phyloP scores from a whole-genome alignment of 1,140 invertebrate genomes.

The Colletes gigas region DNA sequence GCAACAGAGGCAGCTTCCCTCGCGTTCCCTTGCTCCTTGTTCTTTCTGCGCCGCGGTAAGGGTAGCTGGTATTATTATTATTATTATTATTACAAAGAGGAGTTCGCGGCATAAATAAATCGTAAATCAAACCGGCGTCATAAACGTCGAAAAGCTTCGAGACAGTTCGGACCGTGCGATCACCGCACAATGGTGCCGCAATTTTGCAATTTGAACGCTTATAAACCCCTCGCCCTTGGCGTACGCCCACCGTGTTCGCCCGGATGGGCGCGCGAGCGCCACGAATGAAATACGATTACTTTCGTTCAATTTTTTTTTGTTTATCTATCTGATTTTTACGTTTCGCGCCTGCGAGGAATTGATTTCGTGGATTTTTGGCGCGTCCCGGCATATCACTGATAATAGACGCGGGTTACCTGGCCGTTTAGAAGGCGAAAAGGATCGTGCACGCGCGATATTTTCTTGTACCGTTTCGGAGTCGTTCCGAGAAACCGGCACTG shows the following conservation, averaged over 20 bases:
- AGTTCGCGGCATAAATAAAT: constrained; percentile 78
- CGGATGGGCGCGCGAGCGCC: constrained; percentile 2
- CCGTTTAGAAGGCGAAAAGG: too few relatives aligned
- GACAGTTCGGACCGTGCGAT: constrained; percentile 71
- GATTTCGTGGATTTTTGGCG: constrained; percentile 27
- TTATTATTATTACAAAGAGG: constrained; percentile 72
- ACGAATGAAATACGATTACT: not conserved
- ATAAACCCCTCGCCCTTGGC: constrained; percentile 35
- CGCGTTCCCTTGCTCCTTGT: constrained; percentile 19
- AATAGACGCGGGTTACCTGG: not conserved
- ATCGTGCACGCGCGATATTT: too few relatives aligned
- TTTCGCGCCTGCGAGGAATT: not conserved
- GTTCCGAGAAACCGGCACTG: not conserved
- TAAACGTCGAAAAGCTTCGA: constrained; percentile 75
- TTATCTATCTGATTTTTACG: too few relatives aligned
- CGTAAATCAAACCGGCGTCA: constrained; percentile 76
- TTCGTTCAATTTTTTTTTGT: not conserved
- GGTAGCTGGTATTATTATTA: constrained; percentile 44
- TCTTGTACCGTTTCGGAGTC: too few relatives aligned
- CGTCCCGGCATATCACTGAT: too few relatives aligned
- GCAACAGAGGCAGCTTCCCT: constrained; percentile 73
- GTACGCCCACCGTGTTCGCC: constrained; percentile 28
- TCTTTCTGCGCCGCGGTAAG: constrained; percentile 44
- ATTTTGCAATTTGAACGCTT: constrained; percentile 69
- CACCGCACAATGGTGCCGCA: constrained; percentile 61